phyloP scores from a whole-genome alignment of 2,797 vertebrate genomes.

The Betta splendens region DNA sequence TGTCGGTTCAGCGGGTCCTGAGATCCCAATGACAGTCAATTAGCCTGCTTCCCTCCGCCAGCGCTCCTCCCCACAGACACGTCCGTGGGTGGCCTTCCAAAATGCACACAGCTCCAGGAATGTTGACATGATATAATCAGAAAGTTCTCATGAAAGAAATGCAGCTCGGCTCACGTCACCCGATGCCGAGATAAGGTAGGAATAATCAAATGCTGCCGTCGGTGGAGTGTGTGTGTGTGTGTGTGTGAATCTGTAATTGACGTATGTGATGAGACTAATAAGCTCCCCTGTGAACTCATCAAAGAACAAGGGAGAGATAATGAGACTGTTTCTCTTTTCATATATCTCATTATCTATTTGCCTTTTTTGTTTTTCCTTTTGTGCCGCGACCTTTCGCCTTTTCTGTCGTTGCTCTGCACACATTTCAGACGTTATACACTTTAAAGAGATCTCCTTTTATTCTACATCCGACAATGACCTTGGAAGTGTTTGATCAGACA shows the following conservation, averaged over 20 bases:
- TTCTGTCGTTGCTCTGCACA: constrained; percentile 1
- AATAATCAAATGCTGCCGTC: constrained; percentile 53
- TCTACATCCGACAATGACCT: constrained; percentile 16
- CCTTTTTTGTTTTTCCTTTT: constrained; percentile 37
- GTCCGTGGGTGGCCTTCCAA: constrained; percentile 37
- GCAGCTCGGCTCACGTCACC: constrained; percentile 29
- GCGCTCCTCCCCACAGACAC: constrained; percentile 17
- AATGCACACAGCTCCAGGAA: constrained; percentile 35
- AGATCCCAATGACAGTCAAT: constrained; percentile 51
- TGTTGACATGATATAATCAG: constrained; percentile 45
- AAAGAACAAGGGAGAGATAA: constrained; percentile 75
- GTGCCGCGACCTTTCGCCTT: constrained; percentile 51
- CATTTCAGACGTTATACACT: background rate
- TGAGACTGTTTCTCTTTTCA: constrained; percentile 71
- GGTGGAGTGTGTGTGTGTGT: constrained; percentile 29
- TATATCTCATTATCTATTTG: constrained; percentile 68
- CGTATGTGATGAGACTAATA: constrained; percentile 75
- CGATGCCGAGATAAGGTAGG: constrained; percentile 53
- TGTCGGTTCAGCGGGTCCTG: constrained; percentile 30
- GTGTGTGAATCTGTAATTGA: constrained; percentile 69
- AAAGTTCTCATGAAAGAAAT: constrained; percentile 33
- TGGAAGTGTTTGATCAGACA: constrained; percentile 17
- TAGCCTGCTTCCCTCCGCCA: constrained; percentile 36
- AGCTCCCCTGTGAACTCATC: constrained; percentile 80
- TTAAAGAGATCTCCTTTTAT: constrained; percentile 11